Evolutionary conservation across 2,888 invertebrate species (phyloP), one percentile per base, ranked within the genome.

Genomic region (Monopis laevigella): DNA sequence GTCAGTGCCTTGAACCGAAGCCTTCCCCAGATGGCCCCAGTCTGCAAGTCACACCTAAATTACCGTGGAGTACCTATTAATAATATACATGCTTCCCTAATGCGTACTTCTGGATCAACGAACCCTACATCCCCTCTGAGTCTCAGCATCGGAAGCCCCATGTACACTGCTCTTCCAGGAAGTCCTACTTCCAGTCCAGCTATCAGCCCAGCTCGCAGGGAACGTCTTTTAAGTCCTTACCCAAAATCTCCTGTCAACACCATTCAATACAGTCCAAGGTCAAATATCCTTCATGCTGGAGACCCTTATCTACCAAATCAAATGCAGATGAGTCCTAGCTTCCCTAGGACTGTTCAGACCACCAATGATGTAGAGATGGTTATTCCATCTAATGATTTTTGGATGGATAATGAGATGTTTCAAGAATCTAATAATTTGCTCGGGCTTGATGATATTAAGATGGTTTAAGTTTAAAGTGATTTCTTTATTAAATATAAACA

Each of bases 371-470:
- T 71, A 21, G 73, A 72, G 24, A 47, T 65, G 2, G 66, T 51
- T 46, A 58, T 65, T 40, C 51, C 65, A 1, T 52, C 72, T 0
- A 51, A 64, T 1, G 75, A 73, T 51, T 74, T 66, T 51, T 77
- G 77, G 77, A 46, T 59, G 5, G 73, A 75, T 24, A 40, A 71
- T 0, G 77, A 78, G 18, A 60, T 78, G 52, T 50, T 73, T 45
- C 68, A 73, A 43, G 64, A 61, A 40, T 60, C 70, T 2, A 67
- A 54, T 49, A 77, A 73, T 40, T 50, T 77, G 30, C 62, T 75
- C 24, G 75, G 77, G 2, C 71, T 78, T 42, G 74, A 77, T 48
- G 77, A 74, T 46, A 75, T 78, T 39, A 78, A 73, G 53, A 55
- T 78, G 49, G 65, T 49, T 43, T 71, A 68, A 10, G 17, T 40